Evolutionary conservation across 2,797 vertebrate genomes (phyloP), one percentile per base, ranked within the genome.

Genomic region (Pseudocheirus occidentalis): DNA sequence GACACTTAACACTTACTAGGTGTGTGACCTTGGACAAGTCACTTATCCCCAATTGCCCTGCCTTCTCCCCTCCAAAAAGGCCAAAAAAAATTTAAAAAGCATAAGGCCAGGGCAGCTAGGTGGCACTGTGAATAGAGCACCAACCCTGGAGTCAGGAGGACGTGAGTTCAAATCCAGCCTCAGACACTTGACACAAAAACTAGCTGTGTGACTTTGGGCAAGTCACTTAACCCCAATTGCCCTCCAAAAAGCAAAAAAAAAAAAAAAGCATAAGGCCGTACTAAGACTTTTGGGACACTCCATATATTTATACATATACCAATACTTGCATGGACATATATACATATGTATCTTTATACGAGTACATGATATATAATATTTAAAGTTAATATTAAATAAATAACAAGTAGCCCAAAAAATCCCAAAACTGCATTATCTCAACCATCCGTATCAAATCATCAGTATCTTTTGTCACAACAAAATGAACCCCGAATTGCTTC

Each of bases 401-500:
- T 87, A 28, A 1, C 9, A 87, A 87, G 40, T 50, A 87, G 40
- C 40, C 40, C 55, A 27, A 46, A 87, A 40, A 46, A 73, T 28
- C 21, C 24, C 27, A 27, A 87, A 27, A 40, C 16, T 4, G 18
- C 40, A 87, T 46, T 50, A 50, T 87, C 40, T 87, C 40, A 50
- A 4, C 73, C 21, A 24, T 94, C 40, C 91, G 92, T 90, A 93
- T 94, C 90, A 94, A 94, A 87, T 28, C n/a, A 50, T 0, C n/a
- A n/a, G n/a, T n/a, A n/a, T 66, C 95, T 57, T 95, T 21, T 93
- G 16, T 87, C 91, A 90, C 31, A 94, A 94, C 66, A 58, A 1
- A 58, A 29, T 94, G 73, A 56, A 52, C 73, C 55, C 96, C 55
- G 55, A 55, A 34, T 53, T 95, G 40, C 55, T 94, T 97, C 59